Evolutionary conservation across 1,140 invertebrate species (phyloP), one percentile per base, ranked within the genome.

Genomic region (Zaprionus taronus): DNA sequence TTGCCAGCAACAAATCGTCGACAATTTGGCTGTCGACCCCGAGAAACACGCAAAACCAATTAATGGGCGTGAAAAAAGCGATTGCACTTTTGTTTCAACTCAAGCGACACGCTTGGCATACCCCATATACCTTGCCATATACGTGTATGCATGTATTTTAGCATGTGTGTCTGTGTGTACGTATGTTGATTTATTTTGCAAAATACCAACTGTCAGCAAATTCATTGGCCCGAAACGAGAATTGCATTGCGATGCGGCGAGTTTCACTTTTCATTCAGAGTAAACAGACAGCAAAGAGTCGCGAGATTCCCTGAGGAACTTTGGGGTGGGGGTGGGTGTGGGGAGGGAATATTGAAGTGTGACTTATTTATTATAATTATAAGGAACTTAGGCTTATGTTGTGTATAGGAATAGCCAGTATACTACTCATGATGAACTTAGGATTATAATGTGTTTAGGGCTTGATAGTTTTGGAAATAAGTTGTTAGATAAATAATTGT

Each of bases 191-290:
- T 90, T 90, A 85, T 90, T 90, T 90, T 80, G 65, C 85, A 85
- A 82, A 90, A 74, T 72, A 90, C 79, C 81, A 85, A 90, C 85
- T 90, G 85, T 90, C 85, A 90, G 85, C 85, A 90, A 90, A 90
- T 91, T 82, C 85, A 85, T 82, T 82, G 81, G 74, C 77, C 84
- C 83, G 60, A 79, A 81, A 66, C 71, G 56, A 66, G 62, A 80
- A 80, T 81, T 83, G 83, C 83, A 87, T 72, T 77, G 62, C 64
- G 61, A 22, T 17, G 44, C 49, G 31, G 36, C 41, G 28, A 89
- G 81, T 90, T 89, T 89, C 85, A 89, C 85, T 89, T 89, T 89
- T 90, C 81, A 90, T 82, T 83, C 60, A 57, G 57, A 53, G 49
- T 58, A 73, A 79, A 57, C 58, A 75, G 58, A 58, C 49, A 22